These are phyloP conservation scores for Strigamia transsilvanica DNA, from an alignment of 2,888 invertebrate species.

Conservation along the genomic window DNA sequence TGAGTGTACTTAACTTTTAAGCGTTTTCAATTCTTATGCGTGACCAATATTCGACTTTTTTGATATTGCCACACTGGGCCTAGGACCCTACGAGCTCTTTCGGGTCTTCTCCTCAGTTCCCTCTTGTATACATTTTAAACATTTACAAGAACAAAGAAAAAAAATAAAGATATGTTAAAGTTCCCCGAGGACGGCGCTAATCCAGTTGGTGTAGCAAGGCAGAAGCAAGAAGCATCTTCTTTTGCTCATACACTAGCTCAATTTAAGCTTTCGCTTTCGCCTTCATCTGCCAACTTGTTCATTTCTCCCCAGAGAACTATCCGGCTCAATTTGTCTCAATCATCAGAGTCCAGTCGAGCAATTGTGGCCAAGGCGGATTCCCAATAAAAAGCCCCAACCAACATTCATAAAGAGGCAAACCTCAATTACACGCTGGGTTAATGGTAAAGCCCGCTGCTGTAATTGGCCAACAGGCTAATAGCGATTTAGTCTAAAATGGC, in stretches of 20 bases:
- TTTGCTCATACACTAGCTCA: background rate
- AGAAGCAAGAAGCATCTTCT: background rate
- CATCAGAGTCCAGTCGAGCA: constrained; percentile 36
- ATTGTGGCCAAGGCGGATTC: constrained; percentile 13
- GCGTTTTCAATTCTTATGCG: too few relatives aligned
- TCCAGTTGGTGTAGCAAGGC: background rate
- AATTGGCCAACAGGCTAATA: constrained; percentile 46
- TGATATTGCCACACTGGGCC: too few relatives aligned
- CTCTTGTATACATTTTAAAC: too few relatives aligned
- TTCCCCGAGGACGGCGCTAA: background rate
- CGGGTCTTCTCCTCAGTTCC: too few relatives aligned
- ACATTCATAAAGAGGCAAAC: constrained; percentile 45
- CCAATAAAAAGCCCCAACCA: constrained; percentile 9
- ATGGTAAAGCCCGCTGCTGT: constrained; percentile 29
- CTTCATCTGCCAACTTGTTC: constrained; percentile 34
- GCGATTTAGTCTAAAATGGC: constrained; percentile 44
- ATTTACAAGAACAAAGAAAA: too few relatives aligned
- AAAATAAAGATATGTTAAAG: background rate
- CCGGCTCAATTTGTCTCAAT: constrained; percentile 31
- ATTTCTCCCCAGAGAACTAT: constrained; percentile 31
- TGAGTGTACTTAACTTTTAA: too few relatives aligned
- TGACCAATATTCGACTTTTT: too few relatives aligned
- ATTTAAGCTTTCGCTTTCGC: constrained; percentile 24
- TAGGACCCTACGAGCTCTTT: too few relatives aligned
- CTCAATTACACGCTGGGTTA: constrained; percentile 37